Percentiles rank a stretch among this genome's conserved stretches.
phyloP scores from a whole-genome alignment of 2,888 invertebrate genomes.

The Aphrophora alni region DNA sequence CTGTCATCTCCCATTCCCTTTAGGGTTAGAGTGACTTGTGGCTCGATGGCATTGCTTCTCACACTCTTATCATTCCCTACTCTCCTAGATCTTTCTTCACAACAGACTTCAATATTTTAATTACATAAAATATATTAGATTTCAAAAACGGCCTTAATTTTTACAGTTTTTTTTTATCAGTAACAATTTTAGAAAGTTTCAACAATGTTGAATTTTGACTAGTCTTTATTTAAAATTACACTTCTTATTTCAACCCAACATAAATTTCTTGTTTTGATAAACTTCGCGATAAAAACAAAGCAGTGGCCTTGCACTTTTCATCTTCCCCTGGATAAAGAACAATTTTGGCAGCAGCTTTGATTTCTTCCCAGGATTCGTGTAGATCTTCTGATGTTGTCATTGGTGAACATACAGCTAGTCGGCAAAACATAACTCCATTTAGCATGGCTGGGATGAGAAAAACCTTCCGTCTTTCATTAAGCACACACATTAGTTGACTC shows the following conservation, averaged over 20 bases:
- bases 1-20: no score
- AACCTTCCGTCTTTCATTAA: background rate
- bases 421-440: background rate
- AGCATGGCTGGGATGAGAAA: background rate
- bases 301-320: background rate
- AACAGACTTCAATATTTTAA: no score
- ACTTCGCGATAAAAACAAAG: background rate
- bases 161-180: no score
- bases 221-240: no score
- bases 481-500: background rate
- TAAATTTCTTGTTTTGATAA: background rate
- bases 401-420: background rate
- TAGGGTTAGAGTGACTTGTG: no score
- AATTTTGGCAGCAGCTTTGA: background rate
- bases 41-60: no score
- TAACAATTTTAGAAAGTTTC: no score
- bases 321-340: background rate
- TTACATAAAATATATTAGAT: no score
- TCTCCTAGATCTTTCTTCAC: no score
- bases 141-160: no score
- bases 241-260: background rate
- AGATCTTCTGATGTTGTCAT: background rate
- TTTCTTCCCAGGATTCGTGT: background rate
- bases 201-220: no score
- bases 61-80: no score